phyloP scores from a whole-genome alignment of 2,113 vertebrate species.

The Xyrauchen texanus region DNA sequence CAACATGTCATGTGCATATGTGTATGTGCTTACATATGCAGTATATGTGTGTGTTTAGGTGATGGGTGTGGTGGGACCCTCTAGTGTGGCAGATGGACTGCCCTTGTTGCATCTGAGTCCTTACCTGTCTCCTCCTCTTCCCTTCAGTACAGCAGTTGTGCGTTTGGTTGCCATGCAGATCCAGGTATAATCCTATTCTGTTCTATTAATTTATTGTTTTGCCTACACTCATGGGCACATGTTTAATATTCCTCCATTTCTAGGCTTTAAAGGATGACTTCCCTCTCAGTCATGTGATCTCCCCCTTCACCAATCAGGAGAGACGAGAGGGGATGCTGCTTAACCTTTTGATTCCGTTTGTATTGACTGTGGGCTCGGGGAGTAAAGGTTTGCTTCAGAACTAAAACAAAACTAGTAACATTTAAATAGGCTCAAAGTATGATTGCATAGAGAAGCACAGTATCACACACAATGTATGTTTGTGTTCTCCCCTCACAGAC shows the following conservation, averaged over 20 bases:
- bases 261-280: conserved; percentile 99
- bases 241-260: conserved; percentile 58
- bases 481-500: conserved; percentile 69
- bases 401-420: not conserved
- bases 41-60: conserved; percentile 74
- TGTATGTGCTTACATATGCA: not conserved
- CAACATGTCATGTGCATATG: too few species aligned
- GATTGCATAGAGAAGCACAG: too few species aligned
- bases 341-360: conserved; percentile 97
- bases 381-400: conserved; percentile 89
- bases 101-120: conserved; percentile 99
- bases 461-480: not conserved
- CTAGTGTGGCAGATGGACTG: conserved; percentile 97
- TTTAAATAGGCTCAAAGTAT: not conserved
- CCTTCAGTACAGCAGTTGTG: conserved; percentile 98
- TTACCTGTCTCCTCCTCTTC: conserved; percentile 97
- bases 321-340: conserved; percentile 98
- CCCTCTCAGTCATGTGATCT: conserved; percentile 97
- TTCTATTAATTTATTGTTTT: not conserved
- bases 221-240: not conserved
- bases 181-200: conserved; percentile 77
- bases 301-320: conserved; percentile 99
- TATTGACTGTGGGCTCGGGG: conserved; percentile 97
- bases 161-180: conserved; percentile 98
- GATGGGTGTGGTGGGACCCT: conserved; percentile 98